Percentiles rank a stretch among this genome's conserved stretches.
These are phyloP conservation scores for Acanthococcus lagerstroemiae DNA, from an alignment of 2,888 invertebrate species.

Conservation along the genomic window DNA sequence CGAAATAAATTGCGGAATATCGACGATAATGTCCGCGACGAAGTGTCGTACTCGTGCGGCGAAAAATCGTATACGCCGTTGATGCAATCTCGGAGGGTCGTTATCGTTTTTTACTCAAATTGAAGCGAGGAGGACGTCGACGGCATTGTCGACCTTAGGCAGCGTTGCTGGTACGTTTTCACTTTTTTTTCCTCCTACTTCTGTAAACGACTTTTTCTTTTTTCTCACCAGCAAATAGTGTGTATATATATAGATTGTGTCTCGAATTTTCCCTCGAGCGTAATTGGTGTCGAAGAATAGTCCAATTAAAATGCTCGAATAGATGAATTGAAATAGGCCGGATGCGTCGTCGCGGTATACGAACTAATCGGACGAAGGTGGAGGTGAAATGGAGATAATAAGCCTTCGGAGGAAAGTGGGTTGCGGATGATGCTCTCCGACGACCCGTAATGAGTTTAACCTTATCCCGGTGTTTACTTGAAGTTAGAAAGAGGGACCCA, in stretches of 20 bases:
- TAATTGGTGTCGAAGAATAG: slow-evolving; percentile 10
- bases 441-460: slow-evolving; percentile 28
- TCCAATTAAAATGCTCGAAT: slow-evolving; percentile 16
- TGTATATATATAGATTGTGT: too few relatives aligned
- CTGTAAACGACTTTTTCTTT: too few relatives aligned
- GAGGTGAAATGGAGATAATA: slow-evolving; percentile 19
- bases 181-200: too few relatives aligned
- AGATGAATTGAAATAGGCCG: slow-evolving; percentile 9
- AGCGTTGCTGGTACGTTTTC: too few relatives aligned
- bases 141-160: too few relatives aligned
- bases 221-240: too few relatives aligned
- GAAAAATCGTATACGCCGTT: too few relatives aligned
- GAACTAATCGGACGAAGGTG: slow-evolving; percentile 13
- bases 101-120: background rate
- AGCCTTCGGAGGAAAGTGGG: slow-evolving; percentile 15
- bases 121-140: background rate
- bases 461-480: slow-evolving; percentile 25
- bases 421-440: slow-evolving; percentile 13
- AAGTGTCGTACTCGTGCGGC: background rate
- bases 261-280: background rate
- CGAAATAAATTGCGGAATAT: background rate
- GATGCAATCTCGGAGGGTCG: background rate
- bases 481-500: slow-evolving; percentile 16
- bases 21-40: background rate
- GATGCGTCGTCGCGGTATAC: background rate